Evolutionary conservation across 2,888 invertebrate genomes (phyloP).

Genomic region (Tenthredo notha): DNA sequence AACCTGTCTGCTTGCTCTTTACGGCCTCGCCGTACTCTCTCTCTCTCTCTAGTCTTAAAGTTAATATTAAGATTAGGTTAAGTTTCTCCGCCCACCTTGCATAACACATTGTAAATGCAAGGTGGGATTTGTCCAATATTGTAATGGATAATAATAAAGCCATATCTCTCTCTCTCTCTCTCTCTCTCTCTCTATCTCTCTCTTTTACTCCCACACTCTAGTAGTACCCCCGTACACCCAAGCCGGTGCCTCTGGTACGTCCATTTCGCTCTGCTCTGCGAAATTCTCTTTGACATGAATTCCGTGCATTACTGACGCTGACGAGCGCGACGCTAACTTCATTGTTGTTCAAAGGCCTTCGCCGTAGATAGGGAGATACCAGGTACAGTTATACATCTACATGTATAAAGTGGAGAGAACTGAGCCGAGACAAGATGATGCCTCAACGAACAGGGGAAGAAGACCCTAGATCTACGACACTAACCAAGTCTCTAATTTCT

Average conservation of each 20-base stretch:
- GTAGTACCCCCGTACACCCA: conserved; percentile 36
- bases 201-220: conserved; percentile 7
- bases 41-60: too few relatives aligned
- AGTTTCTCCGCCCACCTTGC: too few relatives aligned
- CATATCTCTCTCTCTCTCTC: background rate
- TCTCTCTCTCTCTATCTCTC: background rate
- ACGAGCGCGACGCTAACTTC: conserved; percentile 74
- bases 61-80: too few relatives aligned
- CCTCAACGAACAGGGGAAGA: background rate
- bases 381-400: conserved; percentile 26
- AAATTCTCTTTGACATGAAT: conserved; percentile 75
- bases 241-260: conserved; percentile 8
- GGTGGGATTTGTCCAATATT: too few relatives aligned
- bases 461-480: conserved; percentile 26
- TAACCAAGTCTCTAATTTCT: conserved; percentile 12
- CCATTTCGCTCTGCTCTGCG: conserved; percentile 62
- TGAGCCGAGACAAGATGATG: conserved; percentile 24
- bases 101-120: too few relatives aligned
- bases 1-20: too few relatives aligned
- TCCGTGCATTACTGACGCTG: conserved; percentile 74
- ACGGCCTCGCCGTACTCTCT: too few relatives aligned
- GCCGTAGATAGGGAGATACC: conserved; percentile 30
- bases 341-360: conserved; percentile 74
- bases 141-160: too few relatives aligned
- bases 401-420: conserved; percentile 8